phyloP scores from a whole-genome alignment of 2,888 invertebrate species.

The Petrolisthes manimaculis region DNA sequence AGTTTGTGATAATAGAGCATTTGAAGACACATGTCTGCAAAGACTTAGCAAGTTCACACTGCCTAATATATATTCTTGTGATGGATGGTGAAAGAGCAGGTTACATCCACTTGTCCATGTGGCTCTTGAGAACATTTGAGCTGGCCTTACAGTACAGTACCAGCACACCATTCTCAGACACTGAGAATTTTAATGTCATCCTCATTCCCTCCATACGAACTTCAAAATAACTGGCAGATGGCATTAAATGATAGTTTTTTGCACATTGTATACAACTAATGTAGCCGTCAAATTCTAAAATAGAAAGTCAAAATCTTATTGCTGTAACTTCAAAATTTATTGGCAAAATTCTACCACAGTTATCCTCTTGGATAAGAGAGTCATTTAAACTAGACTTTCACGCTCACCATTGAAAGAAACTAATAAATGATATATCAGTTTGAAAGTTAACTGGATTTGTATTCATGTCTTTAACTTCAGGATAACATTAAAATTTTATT shows the following conservation, averaged over 20 bases:
- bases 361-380: neutral
- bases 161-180: neutral
- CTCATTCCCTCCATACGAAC: slow-evolving; percentile 6
- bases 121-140: neutral
- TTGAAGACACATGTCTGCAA: neutral
- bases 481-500: slow-evolving; percentile 8
- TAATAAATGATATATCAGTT: neutral
- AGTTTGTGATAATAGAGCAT: neutral
- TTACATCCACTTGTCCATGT: neutral
- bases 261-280: neutral
- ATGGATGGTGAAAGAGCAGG: neutral
- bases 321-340: neutral
- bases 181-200: slow-evolving; percentile 1
- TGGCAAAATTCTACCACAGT: neutral
- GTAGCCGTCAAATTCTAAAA: neutral
- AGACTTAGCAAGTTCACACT: slow-evolving; percentile 9
- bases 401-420: too few species aligned
- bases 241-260: too few species aligned
- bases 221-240: neutral
- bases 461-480: neutral
- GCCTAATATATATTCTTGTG: slow-evolving; percentile 11
- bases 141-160: neutral
- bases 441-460: neutral
- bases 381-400: neutral
- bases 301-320: neutral